Evolutionary conservation across 92 coral and sea anemone species (phyloP), one percentile per base, ranked within the genome.

Genomic region (Epizoanthus rinbou): DNA sequence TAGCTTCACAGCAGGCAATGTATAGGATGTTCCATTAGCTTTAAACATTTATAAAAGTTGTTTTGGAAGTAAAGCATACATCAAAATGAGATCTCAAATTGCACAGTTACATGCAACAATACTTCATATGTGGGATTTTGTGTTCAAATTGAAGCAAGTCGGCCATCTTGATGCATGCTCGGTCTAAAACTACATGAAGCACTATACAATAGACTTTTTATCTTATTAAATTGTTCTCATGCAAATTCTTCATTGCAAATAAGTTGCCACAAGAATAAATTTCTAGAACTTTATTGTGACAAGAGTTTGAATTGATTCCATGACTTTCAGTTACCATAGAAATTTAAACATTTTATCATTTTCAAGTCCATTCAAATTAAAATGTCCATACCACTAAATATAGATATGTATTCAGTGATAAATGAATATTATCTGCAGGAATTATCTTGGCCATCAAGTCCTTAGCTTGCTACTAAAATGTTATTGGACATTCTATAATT

Each of bases 281-380:
- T 60, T 69, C 71, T 15, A 33, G 67, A 66, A 17, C 57, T 15
- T 35, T 22, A 11, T 33, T 33, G 54, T n/a, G 28, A 41, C 71
- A 62, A 23, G 43, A 24, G 56, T 60, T 11, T 62, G 59, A 78
- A 78, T 78, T 41, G 58, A 39, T 78, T 21, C 23, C 71, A 21
- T 1, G 52, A 78, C 37, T 78, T 78, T 41, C 17, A 41, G 82
- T 78, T 78, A 54, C 82, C 82, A 76, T 78, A 43, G 82, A 78
- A 43, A 62, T 41, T 23, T 21, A 8, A 14, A 11, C n/a, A 57
- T 24, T 10, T 28, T 31, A n/a, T 62, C 33, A 17, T 75, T 41
- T 28, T 24, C 37, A 2, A 31, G 57, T 52, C 15, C 22, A 39
- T 41, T 59, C 82, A 62, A 78, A 78, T 41, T 41, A 57, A 62